Evolutionary conservation across 2,888 invertebrate species (phyloP).

Genomic region (Allygus modestus): DNA sequence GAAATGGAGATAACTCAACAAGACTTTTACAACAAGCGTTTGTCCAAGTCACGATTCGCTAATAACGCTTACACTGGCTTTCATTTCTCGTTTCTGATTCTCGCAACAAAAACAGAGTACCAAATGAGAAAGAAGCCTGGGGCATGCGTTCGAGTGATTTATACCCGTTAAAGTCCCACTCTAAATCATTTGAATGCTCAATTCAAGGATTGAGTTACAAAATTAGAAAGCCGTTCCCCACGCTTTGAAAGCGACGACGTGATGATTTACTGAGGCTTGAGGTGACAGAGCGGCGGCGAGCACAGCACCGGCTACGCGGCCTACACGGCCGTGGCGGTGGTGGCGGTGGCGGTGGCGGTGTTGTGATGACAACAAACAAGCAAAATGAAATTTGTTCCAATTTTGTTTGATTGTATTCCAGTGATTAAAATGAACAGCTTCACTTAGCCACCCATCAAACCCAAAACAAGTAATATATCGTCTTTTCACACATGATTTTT

Average conservation of each 20-base stretch:
- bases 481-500: too few species aligned
- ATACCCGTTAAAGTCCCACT: constrained; percentile 10
- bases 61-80: not conserved
- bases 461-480: too few species aligned
- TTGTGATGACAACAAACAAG: too few species aligned
- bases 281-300: not conserved
- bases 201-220: constrained; percentile 49
- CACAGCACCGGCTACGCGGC: too few species aligned
- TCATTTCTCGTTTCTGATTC: not conserved
- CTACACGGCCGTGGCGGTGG: too few species aligned
- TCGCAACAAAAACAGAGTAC: not conserved
- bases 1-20: too few species aligned
- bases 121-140: not conserved
- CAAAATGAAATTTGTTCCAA: too few species aligned
- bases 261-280: not conserved
- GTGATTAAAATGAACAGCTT: too few species aligned
- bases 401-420: too few species aligned
- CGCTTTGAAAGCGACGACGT: constrained; percentile 10
- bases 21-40: too few species aligned
- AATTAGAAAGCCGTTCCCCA: constrained; percentile 28
- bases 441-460: too few species aligned
- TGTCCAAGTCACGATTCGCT: not conserved
- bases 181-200: constrained; percentile 34
- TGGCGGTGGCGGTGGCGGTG: not conserved
- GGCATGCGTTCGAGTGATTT: constrained; percentile 23